Conservation (phyloP, 2,797 vertebrate species). For the Anas bernieri region DNA sequence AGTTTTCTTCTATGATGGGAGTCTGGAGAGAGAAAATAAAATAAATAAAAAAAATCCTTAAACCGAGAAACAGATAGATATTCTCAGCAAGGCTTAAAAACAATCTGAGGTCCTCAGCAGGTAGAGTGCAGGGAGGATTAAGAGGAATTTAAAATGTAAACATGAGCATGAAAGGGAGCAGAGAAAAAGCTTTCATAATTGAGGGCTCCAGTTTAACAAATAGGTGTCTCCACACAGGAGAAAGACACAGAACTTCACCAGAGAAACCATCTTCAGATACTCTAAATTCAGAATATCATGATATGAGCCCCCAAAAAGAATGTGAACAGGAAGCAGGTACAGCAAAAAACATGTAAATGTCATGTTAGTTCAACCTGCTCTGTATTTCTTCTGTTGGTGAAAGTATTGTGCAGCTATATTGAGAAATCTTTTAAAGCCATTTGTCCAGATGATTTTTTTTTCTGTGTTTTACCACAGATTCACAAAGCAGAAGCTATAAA, state of each 20-base stretch:
- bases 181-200: neutral
- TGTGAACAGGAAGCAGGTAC: neutral
- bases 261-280: neutral
- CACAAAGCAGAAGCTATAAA: neutral
- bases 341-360: neutral
- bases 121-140: neutral
- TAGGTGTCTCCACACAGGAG: rapidly evolving
- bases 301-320: neutral
- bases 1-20: neutral
- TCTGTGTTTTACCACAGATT: neutral
- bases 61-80: neutral
- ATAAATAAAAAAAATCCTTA: neutral
- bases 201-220: neutral
- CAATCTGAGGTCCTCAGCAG: neutral
- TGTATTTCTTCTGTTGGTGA: neutral
- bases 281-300: neutral
- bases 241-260: neutral
- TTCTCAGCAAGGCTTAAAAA: neutral
- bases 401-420: neutral
- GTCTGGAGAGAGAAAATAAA: neutral
- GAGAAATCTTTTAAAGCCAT: neutral
- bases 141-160: neutral
- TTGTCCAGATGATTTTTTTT: neutral
- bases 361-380: rapidly evolving
- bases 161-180: neutral